Percentiles rank a stretch among this genome's conserved stretches.
Conservation (phyloP, 2,888 invertebrate genomes). For the Torymus texanus region DNA sequence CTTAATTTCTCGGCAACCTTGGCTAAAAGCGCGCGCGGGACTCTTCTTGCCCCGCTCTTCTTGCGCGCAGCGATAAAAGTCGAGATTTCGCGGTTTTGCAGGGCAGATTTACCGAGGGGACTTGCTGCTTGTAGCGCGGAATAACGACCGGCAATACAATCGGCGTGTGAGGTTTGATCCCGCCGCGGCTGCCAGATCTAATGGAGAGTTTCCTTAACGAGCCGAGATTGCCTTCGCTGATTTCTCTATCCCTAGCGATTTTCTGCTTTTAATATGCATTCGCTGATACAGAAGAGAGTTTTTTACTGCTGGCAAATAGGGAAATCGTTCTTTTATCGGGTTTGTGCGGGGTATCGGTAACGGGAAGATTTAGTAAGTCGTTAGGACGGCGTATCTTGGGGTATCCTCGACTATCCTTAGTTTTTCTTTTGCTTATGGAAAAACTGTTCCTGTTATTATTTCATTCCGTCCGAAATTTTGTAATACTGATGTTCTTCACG, state of each 20-base stretch:
- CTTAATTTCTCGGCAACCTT: slow-evolving; percentile 12
- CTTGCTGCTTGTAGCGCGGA: background rate
- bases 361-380: too few relatives aligned
- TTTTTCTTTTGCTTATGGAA: too few relatives aligned
- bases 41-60: background rate
- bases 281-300: background rate
- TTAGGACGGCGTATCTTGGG: too few relatives aligned
- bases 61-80: slow-evolving; percentile 23
- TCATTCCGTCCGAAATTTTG: too few relatives aligned
- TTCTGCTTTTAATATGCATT: background rate
- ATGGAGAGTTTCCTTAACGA: slow-evolving; percentile 31
- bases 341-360: too few relatives aligned
- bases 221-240: slow-evolving; percentile 19
- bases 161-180: slow-evolving; percentile 37
- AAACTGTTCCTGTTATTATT: too few relatives aligned
- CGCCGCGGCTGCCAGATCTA: slow-evolving; percentile 18
- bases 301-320: too few relatives aligned
- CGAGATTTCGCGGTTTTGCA: slow-evolving; percentile 30
- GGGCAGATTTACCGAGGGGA: slow-evolving; percentile 18
- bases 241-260: slow-evolving; percentile 22
- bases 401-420: too few relatives aligned
- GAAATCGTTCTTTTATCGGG: too few relatives aligned
- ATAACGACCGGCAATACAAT: slow-evolving; percentile 6
- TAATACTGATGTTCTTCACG: too few relatives aligned
- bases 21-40: background rate